These are phyloP conservation scores for Prosopocoilus inquinatus DNA, from an alignment of 2,888 invertebrate genomes.

Conservation along the genomic window DNA sequence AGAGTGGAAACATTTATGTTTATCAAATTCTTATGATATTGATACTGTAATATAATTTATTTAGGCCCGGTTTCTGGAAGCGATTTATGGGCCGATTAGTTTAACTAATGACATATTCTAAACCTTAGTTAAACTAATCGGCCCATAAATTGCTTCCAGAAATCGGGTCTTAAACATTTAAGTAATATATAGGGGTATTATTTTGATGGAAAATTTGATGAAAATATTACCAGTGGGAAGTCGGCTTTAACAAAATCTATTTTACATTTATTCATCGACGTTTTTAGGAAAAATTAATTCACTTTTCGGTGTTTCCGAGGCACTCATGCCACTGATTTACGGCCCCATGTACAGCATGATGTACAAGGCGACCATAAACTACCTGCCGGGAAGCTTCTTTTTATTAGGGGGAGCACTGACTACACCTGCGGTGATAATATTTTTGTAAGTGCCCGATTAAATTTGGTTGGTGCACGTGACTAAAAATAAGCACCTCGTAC, in stretches of 20 bases:
- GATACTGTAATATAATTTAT: too few species aligned
- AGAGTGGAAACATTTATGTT: not conserved
- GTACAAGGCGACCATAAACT: constrained; percentile 39
- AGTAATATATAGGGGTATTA: too few species aligned
- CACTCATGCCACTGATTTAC: constrained; percentile 41
- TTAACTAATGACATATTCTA: too few species aligned
- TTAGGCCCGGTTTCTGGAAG: too few species aligned
- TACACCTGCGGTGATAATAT: constrained; percentile 36
- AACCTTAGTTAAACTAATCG: too few species aligned
- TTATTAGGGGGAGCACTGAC: constrained; percentile 37
- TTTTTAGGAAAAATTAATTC: constrained; percentile 52
- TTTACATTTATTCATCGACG: constrained; percentile 9
- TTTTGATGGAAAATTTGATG: too few species aligned
- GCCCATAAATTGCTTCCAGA: too few species aligned
- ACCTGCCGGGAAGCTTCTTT: constrained; percentile 41
- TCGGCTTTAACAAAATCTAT: too few species aligned
- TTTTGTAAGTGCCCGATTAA: constrained; percentile 32
- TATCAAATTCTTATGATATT: too few species aligned
- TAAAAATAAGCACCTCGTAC: not conserved
- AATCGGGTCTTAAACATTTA: too few species aligned
- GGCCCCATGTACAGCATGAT: constrained; percentile 43
- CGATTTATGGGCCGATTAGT: too few species aligned
- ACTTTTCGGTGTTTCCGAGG: constrained; percentile 42
- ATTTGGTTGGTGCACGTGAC: not conserved
- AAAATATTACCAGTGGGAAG: too few species aligned